Evolutionary conservation across 2,888 invertebrate genomes (phyloP).

Genomic region (Pseudanteris insignis): DNA sequence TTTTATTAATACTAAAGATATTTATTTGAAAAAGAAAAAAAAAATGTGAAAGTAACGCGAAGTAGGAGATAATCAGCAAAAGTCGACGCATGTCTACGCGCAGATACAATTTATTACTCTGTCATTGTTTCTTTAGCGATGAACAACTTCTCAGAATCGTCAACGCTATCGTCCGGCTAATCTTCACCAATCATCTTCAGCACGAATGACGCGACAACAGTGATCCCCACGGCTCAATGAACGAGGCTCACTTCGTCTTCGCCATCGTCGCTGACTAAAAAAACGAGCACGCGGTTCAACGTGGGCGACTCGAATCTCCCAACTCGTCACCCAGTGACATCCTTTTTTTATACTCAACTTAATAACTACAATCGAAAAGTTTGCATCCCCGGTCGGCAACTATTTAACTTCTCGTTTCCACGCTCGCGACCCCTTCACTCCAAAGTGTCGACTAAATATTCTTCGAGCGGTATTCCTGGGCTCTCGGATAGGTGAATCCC

Average conservation of each 20-base stretch:
- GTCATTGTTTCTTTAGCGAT: slow-evolving; percentile 64
- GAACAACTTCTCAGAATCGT: slow-evolving; percentile 64
- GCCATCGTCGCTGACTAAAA: slow-evolving; percentile 38
- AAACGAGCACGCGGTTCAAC: too few relatives aligned
- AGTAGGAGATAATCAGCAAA: not conserved
- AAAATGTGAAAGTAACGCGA: not conserved
- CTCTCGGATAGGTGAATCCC: slow-evolving; percentile 45
- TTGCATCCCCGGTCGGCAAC: too few relatives aligned
- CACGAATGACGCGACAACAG: slow-evolving; percentile 64
- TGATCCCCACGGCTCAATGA: slow-evolving; percentile 56
- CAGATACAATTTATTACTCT: slow-evolving; percentile 62
- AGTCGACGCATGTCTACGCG: slow-evolving; percentile 38
- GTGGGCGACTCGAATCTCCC: too few relatives aligned
- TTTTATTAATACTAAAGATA: too few relatives aligned
- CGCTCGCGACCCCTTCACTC: slow-evolving; percentile 37
- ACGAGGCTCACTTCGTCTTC: slow-evolving; percentile 43
- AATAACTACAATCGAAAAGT: too few relatives aligned
- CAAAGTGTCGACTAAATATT: slow-evolving; percentile 52
- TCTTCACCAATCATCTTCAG: slow-evolving; percentile 64
- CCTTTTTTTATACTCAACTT: too few relatives aligned
- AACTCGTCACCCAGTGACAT: too few relatives aligned
- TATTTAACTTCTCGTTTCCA: too few relatives aligned
- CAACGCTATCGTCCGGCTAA: slow-evolving; percentile 62
- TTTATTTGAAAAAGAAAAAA: not conserved
- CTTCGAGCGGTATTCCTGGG: slow-evolving; percentile 53